Evolutionary conservation across 1,140 invertebrate genomes (phyloP), one percentile per base, ranked within the genome.

Genomic region (Bombus huntii): DNA sequence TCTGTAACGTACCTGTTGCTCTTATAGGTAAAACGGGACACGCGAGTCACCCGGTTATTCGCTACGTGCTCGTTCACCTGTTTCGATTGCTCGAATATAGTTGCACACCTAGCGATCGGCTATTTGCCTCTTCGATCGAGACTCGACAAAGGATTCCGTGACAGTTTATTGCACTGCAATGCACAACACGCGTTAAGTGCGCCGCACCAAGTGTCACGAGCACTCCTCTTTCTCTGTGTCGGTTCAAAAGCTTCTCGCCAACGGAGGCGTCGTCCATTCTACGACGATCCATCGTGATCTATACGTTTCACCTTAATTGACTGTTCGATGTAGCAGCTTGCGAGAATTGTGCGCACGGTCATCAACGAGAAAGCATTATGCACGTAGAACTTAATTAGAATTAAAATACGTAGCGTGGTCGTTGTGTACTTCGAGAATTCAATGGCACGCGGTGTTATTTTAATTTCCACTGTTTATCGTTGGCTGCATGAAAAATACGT

Each of bases 1-100:
- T 53, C 18, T 77, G 85, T 57, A 66, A 62, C 86, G 88, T 88
- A 90, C 89, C 89, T 90, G 89, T 90, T 90, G 89, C 89, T 85
- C 71, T 72, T 44, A 76, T 53, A 37, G 72, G 57, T 44, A 82
- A 85, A 84, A 47, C 87, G 74, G 72, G 85, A 57, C 28, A n/a
- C 28, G 47, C 72, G 62, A 62, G 44, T 80, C 66, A 31, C 71
- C 65, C 15, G 5, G 62, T 85, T 87, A 74, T 87, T 90, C 66
- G 77, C 34, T 87, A 87, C 66, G 81, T 82, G 82, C 74, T 83
- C 78, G 62, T 89, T 89, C 86, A 87, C 75, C 89, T 85, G 86
- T 39, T 83, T 18, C 70, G 75, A 79, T 71, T 90, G 76, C 79
- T 31, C 79, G 75, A 82, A 87, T 72, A 78, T 74, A 65, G 62